Conservation (phyloP, 1,140 invertebrate genomes). For the Brachionus plicatilis region DNA sequence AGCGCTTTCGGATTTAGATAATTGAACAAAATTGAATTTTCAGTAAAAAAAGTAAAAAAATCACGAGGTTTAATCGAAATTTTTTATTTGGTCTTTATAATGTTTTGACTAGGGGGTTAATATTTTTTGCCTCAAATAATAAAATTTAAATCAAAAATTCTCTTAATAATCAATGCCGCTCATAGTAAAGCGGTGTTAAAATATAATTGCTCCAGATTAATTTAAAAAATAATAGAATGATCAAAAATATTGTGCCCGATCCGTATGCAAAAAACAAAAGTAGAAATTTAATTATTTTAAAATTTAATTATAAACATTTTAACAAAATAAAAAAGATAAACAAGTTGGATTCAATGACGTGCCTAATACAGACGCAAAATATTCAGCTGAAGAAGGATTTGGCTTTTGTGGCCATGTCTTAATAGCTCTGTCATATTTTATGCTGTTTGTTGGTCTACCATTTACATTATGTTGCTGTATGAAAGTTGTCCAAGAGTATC, state of each 20-base stretch:
- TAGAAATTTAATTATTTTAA: background rate
- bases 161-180: background rate
- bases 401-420: slow-evolving; percentile 25
- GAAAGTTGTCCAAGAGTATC: slow-evolving; percentile 41
- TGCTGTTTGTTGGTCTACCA: slow-evolving; percentile 23
- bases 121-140: background rate
- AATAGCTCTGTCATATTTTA: slow-evolving; percentile 30
- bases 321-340: background rate
- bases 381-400: slow-evolving; percentile 37
- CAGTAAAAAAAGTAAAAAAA: background rate
- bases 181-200: background rate
- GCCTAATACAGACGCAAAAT: slow-evolving; percentile 29
- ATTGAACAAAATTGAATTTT: background rate
- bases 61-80: background rate
- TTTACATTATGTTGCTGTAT: slow-evolving; percentile 39
- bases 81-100: background rate
- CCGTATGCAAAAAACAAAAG: background rate
- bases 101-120: background rate
- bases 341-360: slow-evolving; percentile 11
- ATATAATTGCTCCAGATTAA: background rate
- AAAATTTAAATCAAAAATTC: background rate
- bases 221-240: background rate
- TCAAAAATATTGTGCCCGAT: slow-evolving; percentile 3
- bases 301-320: background rate
- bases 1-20: background rate